Evolutionary conservation across 2,888 invertebrate genomes (phyloP).

Genomic region (Electrophaes corylata): DNA sequence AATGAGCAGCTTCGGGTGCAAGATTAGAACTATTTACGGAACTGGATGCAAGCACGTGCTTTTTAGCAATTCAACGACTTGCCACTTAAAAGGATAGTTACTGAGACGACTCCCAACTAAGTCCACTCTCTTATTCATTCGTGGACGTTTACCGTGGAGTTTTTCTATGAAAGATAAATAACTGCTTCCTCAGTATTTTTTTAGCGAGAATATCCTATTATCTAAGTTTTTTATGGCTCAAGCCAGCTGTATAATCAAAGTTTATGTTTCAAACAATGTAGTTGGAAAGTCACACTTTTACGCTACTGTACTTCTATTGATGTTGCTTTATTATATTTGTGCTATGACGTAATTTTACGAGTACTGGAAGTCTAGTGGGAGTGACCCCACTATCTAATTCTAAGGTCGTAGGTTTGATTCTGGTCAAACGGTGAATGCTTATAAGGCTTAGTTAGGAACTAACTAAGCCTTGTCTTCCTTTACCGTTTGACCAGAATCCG

Average conservation of each 20-base stretch:
- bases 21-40: constrained; percentile 76
- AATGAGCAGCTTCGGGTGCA: constrained; percentile 55
- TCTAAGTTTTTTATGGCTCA: constrained; percentile 29
- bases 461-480: too few relatives aligned
- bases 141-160: constrained; percentile 48
- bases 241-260: constrained; percentile 16
- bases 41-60: constrained; percentile 66
- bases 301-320: background rate
- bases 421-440: too few relatives aligned
- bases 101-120: constrained; percentile 51
- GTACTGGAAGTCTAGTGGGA: too few relatives aligned
- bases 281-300: constrained; percentile 14
- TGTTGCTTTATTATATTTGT: background rate
- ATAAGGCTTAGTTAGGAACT: too few relatives aligned
- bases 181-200: constrained; percentile 39
- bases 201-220: constrained; percentile 38
- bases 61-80: constrained; percentile 71
- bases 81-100: constrained; percentile 59
- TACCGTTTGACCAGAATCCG: too few relatives aligned
- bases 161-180: constrained; percentile 44
- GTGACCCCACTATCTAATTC: too few relatives aligned
- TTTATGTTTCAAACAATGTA: constrained; percentile 20
- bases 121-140: constrained; percentile 54
- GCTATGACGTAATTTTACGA: background rate
- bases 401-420: too few relatives aligned